Evolutionary conservation across 2,113 vertebrate genomes (phyloP).

Genomic region (Grallaria varia): DNA sequence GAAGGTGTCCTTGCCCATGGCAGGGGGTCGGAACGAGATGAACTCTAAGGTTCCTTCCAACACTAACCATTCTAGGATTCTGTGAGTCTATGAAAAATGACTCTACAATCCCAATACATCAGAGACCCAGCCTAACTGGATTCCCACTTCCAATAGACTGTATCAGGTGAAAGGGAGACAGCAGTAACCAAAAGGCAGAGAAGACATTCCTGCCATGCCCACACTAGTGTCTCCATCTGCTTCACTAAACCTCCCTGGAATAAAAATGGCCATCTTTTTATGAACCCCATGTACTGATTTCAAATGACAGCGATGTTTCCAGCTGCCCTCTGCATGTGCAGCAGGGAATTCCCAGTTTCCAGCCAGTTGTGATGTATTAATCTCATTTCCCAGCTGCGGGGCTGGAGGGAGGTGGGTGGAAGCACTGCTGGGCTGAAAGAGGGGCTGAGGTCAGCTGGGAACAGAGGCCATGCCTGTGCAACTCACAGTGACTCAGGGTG

Average conservation of each 20-base stretch:
- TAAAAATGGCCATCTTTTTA: neutral
- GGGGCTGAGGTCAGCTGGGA: neutral
- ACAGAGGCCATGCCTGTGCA: neutral
- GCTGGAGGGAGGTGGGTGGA: neutral
- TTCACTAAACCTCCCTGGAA: neutral
- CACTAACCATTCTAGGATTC: neutral
- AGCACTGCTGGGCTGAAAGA: neutral
- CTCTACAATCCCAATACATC: neutral
- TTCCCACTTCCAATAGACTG: neutral
- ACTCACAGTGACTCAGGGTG: neutral
- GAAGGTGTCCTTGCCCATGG: neutral
- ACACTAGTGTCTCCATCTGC: neutral
- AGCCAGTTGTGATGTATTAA: neutral
- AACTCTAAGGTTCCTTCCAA: neutral
- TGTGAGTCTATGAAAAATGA: neutral
- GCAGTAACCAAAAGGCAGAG: neutral
- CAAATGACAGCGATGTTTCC: neutral
- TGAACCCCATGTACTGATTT: neutral
- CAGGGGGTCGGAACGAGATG: neutral
- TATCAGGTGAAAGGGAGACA: neutral
- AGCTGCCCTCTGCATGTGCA: neutral
- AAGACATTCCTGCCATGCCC: neutral
- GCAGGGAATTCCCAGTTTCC: neutral
- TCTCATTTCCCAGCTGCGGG: neutral
- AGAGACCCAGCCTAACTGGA: neutral